Percentiles rank a stretch among this genome's conserved stretches.
Evolutionary conservation across 2,113 vertebrate species (phyloP).

Genomic region (Chascanopsetta lugubris): DNA sequence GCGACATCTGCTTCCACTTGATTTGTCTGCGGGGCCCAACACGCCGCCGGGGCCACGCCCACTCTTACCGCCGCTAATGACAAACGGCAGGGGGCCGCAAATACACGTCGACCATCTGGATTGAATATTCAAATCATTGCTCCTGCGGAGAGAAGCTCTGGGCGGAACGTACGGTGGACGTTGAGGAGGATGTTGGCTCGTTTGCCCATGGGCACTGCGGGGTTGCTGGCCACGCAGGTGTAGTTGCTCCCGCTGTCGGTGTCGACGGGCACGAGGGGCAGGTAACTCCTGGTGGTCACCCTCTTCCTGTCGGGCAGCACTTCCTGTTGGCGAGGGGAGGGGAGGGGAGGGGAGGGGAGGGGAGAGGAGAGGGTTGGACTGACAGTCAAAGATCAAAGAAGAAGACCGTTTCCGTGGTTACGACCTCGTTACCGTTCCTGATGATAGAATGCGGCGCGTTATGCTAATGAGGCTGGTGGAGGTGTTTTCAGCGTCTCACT

Average conservation of each 20-base stretch:
- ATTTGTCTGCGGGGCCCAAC: no score
- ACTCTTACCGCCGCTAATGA: no score
- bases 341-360: not conserved
- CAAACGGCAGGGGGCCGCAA: not conserved
- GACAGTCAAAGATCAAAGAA: slow-evolving; percentile 14
- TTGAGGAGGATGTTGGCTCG: slow-evolving; percentile 88
- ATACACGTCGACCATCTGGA: slow-evolving; percentile 29
- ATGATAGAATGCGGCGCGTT: no score
- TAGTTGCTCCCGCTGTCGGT: slow-evolving; percentile 88
- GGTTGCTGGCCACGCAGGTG: slow-evolving; percentile 88
- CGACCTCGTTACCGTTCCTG: no score
- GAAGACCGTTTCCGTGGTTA: no score
- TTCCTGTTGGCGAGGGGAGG: slow-evolving; percentile 77
- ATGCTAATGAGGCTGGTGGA: no score
- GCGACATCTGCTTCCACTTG: no score
- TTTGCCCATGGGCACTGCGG: slow-evolving; percentile 87
- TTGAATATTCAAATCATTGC: slow-evolving; percentile 27
- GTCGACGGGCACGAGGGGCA: slow-evolving; percentile 88
- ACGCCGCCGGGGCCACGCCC: no score
- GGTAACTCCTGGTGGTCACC: slow-evolving; percentile 88
- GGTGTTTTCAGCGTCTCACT: no score
- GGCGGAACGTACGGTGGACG: slow-evolving; percentile 88
- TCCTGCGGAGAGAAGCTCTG: not conserved
- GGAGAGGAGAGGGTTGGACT: not conserved
- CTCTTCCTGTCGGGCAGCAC: slow-evolving; percentile 89